phyloP scores from a whole-genome alignment of 64 coral and sea anemone species.

The Pachyseris speciosa region DNA sequence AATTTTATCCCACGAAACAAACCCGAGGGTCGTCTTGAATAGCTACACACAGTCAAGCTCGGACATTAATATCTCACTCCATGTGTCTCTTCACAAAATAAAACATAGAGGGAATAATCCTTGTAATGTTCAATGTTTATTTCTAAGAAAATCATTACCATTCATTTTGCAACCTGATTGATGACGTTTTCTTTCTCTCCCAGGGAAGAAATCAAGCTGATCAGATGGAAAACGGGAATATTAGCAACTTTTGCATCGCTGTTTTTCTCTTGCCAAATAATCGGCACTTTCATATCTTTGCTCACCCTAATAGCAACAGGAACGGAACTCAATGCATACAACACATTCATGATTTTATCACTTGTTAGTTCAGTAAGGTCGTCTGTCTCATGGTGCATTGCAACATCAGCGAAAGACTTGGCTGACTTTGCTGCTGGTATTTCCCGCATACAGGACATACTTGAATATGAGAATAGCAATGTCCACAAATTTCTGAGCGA shows the following conservation, averaged over 20 bases:
- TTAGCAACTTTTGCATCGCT: slow-evolving; percentile 70
- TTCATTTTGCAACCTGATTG: background rate
- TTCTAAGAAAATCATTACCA: no score
- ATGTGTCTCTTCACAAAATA: no score
- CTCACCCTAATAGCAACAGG: slow-evolving; percentile 35
- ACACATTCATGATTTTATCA: slow-evolving; percentile 74
- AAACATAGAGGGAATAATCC: no score
- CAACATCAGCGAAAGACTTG: background rate
- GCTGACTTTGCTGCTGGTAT: slow-evolving; percentile 29
- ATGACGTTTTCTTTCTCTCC: background rate
- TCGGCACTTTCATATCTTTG: slow-evolving; percentile 66
- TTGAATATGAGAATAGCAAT: slow-evolving; percentile 8
- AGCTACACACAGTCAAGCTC: no score
- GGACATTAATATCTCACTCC: no score
- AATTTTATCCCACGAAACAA: no score
- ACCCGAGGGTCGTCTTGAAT: no score
- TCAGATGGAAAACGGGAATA: slow-evolving; percentile 63
- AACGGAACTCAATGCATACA: slow-evolving; percentile 65
- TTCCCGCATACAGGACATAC: slow-evolving; percentile 4
- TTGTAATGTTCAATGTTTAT: no score
- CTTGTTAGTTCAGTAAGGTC: slow-evolving; percentile 64
- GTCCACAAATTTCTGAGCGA: no score
- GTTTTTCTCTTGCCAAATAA: slow-evolving; percentile 45
- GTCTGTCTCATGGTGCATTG: slow-evolving; percentile 32
- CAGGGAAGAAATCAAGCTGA: slow-evolving; percentile 64